Conservation (phyloP, 1,140 invertebrate species). For the Wasmannia auropunctata region DNA sequence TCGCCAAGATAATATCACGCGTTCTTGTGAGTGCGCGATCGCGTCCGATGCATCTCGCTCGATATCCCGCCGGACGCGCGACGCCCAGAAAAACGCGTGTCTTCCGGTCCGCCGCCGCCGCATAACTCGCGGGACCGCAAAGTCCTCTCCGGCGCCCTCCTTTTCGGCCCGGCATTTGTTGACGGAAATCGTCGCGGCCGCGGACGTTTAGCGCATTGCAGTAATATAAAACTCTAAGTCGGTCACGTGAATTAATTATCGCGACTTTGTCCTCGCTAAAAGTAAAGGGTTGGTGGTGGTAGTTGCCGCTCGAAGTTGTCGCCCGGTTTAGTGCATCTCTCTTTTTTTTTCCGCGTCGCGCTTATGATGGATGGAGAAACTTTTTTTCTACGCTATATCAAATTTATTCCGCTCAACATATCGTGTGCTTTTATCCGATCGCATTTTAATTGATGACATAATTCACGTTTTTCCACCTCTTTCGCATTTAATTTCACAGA, state of each 20-base stretch:
- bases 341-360: not conserved
- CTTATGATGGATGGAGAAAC: not conserved
- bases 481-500: not conserved
- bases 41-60: not conserved
- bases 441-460: not conserved
- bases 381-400: not conserved
- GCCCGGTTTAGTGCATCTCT: conserved; percentile 1
- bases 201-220: conserved; percentile 52
- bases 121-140: not conserved
- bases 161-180: conserved; percentile 22
- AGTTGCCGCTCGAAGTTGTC: conserved; percentile 10
- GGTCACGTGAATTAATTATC: conserved; percentile 58
- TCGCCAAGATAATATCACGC: not conserved
- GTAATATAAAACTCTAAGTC: conserved; percentile 59
- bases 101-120: not conserved
- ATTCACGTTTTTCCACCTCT: conserved; percentile 3
- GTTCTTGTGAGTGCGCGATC: conserved; percentile 11
- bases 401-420: conserved; percentile 17
- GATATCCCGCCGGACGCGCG: not conserved
- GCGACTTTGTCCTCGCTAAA: conserved; percentile 27
- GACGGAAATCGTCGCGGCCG: conserved; percentile 12
- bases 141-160: not conserved
- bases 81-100: not conserved
- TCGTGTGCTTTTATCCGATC: not conserved
- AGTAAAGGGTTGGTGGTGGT: conserved; percentile 22